A percentile compares a stretch with the other conserved stretches of the same genome.
These are phyloP conservation scores for Drosophila kanekoi DNA, from an alignment of 2,888 invertebrate genomes.

Conservation along the genomic window DNA sequence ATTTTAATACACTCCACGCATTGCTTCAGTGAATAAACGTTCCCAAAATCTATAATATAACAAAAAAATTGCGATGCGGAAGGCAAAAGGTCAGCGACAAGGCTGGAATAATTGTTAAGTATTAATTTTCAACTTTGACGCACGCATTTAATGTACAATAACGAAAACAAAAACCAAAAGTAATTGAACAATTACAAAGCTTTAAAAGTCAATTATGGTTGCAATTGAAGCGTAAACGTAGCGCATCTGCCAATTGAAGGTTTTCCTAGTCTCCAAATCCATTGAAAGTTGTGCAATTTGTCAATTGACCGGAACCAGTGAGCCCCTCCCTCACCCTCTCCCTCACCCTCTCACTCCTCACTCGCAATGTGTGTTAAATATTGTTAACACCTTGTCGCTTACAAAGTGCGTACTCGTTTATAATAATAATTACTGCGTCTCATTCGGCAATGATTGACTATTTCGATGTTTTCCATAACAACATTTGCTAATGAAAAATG, in stretches of 20 bases:
- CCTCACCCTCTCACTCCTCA: not conserved
- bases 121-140: constrained; percentile 24
- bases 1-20: constrained; percentile 6
- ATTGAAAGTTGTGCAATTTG: constrained; percentile 68
- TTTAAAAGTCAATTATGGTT: constrained; percentile 71
- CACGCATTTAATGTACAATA: constrained; percentile 59
- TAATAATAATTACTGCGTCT: constrained; percentile 19
- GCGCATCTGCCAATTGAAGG: constrained; percentile 73
- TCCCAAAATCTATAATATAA: constrained; percentile 13
- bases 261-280: constrained; percentile 32
- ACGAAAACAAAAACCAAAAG: constrained; percentile 23
- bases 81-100: constrained; percentile 63
- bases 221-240: constrained; percentile 43
- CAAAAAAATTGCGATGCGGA: constrained; percentile 36
- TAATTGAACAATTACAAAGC: constrained; percentile 42
- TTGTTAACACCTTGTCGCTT: constrained; percentile 21
- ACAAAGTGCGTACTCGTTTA: constrained; percentile 6
- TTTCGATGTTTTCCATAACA: constrained; percentile 26
- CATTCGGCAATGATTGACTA: constrained; percentile 42
- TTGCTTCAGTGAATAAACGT: constrained; percentile 16
- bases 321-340: not conserved
- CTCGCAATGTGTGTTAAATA: not conserved
- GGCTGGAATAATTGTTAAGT: constrained; percentile 57
- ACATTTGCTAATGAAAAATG: constrained; percentile 38
- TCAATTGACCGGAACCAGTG: constrained; percentile 44